phyloP scores from a whole-genome alignment of 2,888 invertebrate species.

The Ennomos fuscantarius region DNA sequence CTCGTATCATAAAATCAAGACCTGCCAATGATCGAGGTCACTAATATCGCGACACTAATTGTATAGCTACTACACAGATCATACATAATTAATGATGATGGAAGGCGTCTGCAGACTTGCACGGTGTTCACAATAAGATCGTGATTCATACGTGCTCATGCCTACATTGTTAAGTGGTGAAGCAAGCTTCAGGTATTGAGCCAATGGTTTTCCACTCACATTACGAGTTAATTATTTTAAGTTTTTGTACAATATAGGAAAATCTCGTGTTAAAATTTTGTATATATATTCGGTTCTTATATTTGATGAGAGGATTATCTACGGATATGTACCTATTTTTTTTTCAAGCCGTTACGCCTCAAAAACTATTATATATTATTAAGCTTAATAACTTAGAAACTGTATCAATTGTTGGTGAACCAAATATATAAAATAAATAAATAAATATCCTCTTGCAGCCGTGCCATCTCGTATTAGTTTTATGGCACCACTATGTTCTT shows the following conservation, averaged over 20 bases:
- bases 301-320: too few relatives aligned
- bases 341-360: too few relatives aligned
- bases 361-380: too few relatives aligned
- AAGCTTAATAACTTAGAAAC: too few relatives aligned
- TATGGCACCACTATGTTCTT: too few relatives aligned
- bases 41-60: conserved; percentile 4
- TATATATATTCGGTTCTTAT: too few relatives aligned
- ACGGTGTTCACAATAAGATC: conserved; percentile 31
- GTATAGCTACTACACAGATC: conserved; percentile 12
- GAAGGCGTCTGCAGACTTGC: conserved; percentile 31
- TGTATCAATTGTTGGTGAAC: too few relatives aligned
- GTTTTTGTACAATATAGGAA: background rate
- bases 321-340: too few relatives aligned
- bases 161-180: conserved; percentile 25
- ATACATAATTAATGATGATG: conserved; percentile 45
- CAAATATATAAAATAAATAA: too few relatives aligned
- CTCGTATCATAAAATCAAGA: too few relatives aligned
- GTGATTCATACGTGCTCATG: conserved; percentile 34
- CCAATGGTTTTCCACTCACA: background rate
- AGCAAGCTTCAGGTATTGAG: conserved; percentile 12
- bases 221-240: background rate
- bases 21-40: background rate
- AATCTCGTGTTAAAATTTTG: background rate
- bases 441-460: too few relatives aligned
- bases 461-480: too few relatives aligned